Percentiles rank a stretch among this genome's conserved stretches.
Conservation (phyloP, 2,797 vertebrate species). For the Tachyglossus aculeatus region DNA sequence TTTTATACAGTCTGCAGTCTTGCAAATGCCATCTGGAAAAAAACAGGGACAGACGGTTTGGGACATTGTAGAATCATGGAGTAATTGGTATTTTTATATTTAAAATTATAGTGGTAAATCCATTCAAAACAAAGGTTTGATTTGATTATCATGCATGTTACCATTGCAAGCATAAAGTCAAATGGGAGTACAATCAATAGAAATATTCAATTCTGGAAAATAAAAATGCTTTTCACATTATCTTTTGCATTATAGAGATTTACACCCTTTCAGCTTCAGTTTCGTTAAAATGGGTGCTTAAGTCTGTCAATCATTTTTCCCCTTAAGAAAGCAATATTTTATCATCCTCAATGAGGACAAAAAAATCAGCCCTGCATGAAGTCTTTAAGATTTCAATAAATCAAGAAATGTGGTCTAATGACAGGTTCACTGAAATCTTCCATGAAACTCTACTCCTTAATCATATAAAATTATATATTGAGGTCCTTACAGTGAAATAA, state of each 20-base stretch:
- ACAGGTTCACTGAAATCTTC: not conserved
- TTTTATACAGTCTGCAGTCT: conserved; percentile 89
- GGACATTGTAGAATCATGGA: conserved; percentile 40
- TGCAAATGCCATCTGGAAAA: conserved; percentile 88
- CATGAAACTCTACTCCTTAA: conserved; percentile 4
- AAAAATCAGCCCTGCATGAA: conserved; percentile 16
- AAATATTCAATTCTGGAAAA: not conserved
- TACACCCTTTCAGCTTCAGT: conserved; percentile 33
- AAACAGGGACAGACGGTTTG: not conserved
- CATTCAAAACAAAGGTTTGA: conserved; percentile 4
- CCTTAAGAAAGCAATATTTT: not conserved
- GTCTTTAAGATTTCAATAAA: not conserved
- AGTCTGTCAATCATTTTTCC: conserved; percentile 20
- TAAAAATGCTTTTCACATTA: not conserved
- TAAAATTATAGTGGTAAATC: conserved; percentile 9
- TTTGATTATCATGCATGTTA: not conserved
- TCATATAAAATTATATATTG: conserved; percentile 8
- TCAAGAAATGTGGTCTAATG: not conserved
- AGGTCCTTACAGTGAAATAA: conserved; percentile 7
- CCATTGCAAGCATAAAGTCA: not conserved
- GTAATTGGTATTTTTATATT: not conserved
- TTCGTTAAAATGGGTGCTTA: conserved; percentile 15
- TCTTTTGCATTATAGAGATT: not conserved
- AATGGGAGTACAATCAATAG: conserved; percentile 10
- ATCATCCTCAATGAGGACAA: not conserved